Evolutionary conservation across 2,113 vertebrate species (phyloP), one percentile per base, ranked within the genome.

Genomic region (Neodontobutis hainanensis): DNA sequence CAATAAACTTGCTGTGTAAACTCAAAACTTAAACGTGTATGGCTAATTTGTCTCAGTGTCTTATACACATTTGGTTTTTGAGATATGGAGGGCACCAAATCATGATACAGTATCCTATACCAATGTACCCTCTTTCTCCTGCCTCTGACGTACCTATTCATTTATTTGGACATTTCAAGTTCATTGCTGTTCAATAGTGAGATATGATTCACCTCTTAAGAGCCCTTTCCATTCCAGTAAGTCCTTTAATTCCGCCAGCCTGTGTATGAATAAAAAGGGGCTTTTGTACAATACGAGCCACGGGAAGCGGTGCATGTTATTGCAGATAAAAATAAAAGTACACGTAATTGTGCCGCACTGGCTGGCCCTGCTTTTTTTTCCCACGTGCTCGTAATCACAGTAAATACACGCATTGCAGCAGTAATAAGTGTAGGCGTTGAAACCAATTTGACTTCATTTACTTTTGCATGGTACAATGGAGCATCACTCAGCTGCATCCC

Each of bases 361-460:
- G 3, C 10, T 43, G 10, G 42, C 42, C 19, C 19, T 27, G 19
- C 19, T 27, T 43, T 43, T 43, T 43, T 11, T 43, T 43, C 42
- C 42, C 10, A 43, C 3, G 6, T 15, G 12, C 4, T 34, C 32
- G n/a, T 52, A 42, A 69, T 65, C 15, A 38, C 55, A 48, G 49
- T 36, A 52, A 40, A 59, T 6, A 66, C 4, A 40, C 55, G 48
- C 15, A 61, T 65, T 11, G 40, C 27, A 55, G 58, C 62, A 16
- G 1, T 47, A 64, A 51, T 52, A 71, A 59, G 15, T 45, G 36
- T 4, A 5, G 48, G 11, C 43, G 4, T 27, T 50, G 49, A 65
- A 49, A 56, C 45, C 50, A 56, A 58, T 65, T 72, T 48, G 45
- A 65, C 51, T 53, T 11, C 19, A n/a, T 46, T 46, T 14, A 47